Evolutionary conservation across 2,888 invertebrate species (phyloP).

Genomic region (Agrochola lychnidis): DNA sequence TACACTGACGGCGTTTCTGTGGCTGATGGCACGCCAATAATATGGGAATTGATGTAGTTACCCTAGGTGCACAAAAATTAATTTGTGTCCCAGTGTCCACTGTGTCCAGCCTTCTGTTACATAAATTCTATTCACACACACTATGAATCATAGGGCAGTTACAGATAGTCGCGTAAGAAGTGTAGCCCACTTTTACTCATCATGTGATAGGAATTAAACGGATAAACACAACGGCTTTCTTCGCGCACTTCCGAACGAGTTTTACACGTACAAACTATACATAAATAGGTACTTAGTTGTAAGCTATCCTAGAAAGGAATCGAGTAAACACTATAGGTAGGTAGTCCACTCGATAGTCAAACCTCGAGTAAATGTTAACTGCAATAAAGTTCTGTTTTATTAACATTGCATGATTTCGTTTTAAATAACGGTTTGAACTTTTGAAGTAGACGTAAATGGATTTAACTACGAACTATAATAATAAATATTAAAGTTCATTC

Average conservation of each 20-base stretch:
- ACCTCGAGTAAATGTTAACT: conserved; percentile 26
- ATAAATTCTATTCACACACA: conserved; percentile 4
- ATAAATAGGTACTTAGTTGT: conserved; percentile 22
- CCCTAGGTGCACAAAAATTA: neutral
- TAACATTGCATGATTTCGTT: conserved; percentile 35
- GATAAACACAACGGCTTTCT: conserved; percentile 46
- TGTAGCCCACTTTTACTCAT: conserved; percentile 31
- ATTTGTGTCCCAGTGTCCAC: neutral
- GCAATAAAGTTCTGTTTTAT: conserved; percentile 30
- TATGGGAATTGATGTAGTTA: neutral
- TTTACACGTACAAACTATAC: conserved; percentile 16
- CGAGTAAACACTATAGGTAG: conserved; percentile 9
- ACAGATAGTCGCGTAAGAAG: conserved; percentile 11
- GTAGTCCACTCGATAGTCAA: conserved; percentile 7
- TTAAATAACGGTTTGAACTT: conserved; percentile 28
- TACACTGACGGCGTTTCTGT: no score
- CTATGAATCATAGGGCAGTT: conserved; percentile 15
- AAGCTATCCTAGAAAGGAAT: conserved; percentile 25
- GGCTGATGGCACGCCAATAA: neutral
- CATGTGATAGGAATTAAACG: conserved; percentile 40
- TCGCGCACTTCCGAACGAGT: conserved; percentile 47
- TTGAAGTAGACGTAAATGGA: conserved; percentile 23
- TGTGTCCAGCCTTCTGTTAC: neutral
- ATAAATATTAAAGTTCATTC: conserved; percentile 8
- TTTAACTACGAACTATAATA: conserved; percentile 6